phyloP scores from a whole-genome alignment of 2,797 vertebrate species.

The Ctenopoma kingsleyae region DNA sequence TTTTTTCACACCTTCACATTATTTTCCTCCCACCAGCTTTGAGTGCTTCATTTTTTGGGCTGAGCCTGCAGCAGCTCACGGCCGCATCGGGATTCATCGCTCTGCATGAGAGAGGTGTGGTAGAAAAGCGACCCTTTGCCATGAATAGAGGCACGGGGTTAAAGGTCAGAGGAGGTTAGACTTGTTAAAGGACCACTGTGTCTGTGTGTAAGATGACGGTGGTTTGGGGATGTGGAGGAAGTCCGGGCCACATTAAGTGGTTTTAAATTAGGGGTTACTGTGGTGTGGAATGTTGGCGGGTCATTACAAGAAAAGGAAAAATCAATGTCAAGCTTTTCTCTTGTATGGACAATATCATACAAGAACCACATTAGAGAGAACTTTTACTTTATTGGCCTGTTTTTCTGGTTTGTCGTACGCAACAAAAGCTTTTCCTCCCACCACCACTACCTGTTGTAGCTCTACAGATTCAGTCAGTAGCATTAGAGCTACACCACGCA shows the following conservation, averaged over 20 bases:
- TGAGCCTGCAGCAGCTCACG: conserved; percentile 54
- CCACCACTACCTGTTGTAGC: conserved; percentile 64
- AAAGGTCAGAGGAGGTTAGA: conserved; percentile 48
- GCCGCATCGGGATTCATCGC: conserved; percentile 69
- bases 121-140: conserved; percentile 39
- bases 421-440: conserved; percentile 45
- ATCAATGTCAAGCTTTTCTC: conserved; percentile 39
- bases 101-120: conserved; percentile 72
- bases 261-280: conserved; percentile 13
- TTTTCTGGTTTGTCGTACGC: conserved; percentile 54
- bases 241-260: conserved; percentile 21
- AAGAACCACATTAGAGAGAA: conserved; percentile 41
- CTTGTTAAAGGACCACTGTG: conserved; percentile 30
- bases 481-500: conserved; percentile 65
- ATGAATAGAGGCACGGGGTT: conserved; percentile 44
- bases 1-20: conserved; percentile 61
- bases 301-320: conserved; percentile 26
- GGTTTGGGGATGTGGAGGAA: conserved; percentile 46
- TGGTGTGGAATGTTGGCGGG: conserved; percentile 18
- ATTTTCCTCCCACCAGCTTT: conserved; percentile 74
- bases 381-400: conserved; percentile 53
- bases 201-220: conserved; percentile 35
- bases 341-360: conserved; percentile 50
- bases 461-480: conserved; percentile 75
- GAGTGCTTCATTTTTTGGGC: conserved; percentile 76